These are phyloP conservation scores for Lophotis ruficrista DNA, from an alignment of 2,113 vertebrate genomes.

Conservation along the genomic window DNA sequence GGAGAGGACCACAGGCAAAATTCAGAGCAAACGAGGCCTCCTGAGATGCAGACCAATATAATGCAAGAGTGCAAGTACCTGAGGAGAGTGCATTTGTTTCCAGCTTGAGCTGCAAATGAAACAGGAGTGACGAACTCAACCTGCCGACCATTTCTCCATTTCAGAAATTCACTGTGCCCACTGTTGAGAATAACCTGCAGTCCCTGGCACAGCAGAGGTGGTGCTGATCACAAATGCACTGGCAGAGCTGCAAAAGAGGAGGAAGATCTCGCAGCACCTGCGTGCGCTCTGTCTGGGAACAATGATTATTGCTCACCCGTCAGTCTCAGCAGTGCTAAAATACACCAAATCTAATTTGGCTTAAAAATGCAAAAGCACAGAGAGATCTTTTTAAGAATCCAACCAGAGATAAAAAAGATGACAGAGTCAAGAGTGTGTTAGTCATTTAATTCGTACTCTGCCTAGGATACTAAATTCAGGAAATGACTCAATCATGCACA, in stretches of 20 bases:
- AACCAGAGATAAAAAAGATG: slow-evolving; percentile 67
- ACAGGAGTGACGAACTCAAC: background rate
- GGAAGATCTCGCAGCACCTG: background rate
- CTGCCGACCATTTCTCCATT: slow-evolving; percentile 34
- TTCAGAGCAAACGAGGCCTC: background rate
- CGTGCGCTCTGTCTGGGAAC: background rate
- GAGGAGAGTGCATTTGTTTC: slow-evolving; percentile 15
- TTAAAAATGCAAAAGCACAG: slow-evolving; percentile 45
- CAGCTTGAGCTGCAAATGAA: background rate
- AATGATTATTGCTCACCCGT: slow-evolving; percentile 15
- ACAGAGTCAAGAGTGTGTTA: slow-evolving; percentile 73
- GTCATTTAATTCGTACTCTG: slow-evolving; percentile 72
- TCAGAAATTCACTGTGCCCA: background rate
- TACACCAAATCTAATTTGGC: slow-evolving; percentile 22
- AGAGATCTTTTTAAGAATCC: slow-evolving; percentile 58
- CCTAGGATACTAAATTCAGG: slow-evolving; percentile 78
- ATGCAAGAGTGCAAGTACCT: background rate
- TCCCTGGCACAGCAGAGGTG: background rate
- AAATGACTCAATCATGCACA: slow-evolving; percentile 78
- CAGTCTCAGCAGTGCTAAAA: background rate
- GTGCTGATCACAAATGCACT: background rate
- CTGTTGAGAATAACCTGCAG: background rate
- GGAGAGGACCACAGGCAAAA: background rate
- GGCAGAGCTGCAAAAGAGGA: background rate
- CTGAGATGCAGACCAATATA: background rate